phyloP scores from a whole-genome alignment of 2,113 vertebrate genomes.

The Gila orcuttii region DNA sequence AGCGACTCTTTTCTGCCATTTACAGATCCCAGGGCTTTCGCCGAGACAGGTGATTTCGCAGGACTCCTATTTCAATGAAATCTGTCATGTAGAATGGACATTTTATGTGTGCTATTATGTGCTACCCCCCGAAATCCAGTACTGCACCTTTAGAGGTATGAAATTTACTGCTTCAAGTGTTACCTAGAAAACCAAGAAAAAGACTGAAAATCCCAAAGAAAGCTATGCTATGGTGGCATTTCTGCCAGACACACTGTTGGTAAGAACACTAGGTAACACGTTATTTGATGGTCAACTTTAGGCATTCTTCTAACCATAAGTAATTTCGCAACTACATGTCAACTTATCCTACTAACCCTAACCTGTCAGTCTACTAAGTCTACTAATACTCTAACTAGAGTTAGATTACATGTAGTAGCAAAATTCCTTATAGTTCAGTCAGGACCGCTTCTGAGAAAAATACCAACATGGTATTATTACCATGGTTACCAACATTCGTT shows the following conservation, averaged over 20 bases:
- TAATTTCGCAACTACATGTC: too few relatives aligned
- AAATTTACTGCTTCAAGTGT: constrained; percentile 37
- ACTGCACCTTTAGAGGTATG: constrained; percentile 20
- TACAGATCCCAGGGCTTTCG: neutral
- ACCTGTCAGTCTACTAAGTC: too few relatives aligned
- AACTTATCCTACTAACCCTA: too few relatives aligned
- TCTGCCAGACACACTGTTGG: neutral
- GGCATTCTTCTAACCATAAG: too few relatives aligned
- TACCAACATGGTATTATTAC: too few relatives aligned
- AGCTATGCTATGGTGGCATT: constrained; percentile 21
- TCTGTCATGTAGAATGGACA: neutral
- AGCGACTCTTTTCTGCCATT: neutral
- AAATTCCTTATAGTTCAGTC: too few relatives aligned
- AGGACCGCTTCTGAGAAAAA: too few relatives aligned
- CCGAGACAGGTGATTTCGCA: neutral
- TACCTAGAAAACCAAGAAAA: constrained; percentile 29
- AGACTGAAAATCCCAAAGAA: constrained; percentile 19
- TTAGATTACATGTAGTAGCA: too few relatives aligned
- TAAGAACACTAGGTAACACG: neutral
- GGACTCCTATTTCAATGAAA: neutral
- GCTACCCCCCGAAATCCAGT: neutral
- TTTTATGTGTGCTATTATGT: neutral
- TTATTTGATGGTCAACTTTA: too few relatives aligned
- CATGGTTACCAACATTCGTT: too few relatives aligned
- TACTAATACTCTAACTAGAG: too few relatives aligned